Evolutionary conservation across 2,888 invertebrate genomes (phyloP), one percentile per base, ranked within the genome.

Genomic region (Harpalus rubripes): DNA sequence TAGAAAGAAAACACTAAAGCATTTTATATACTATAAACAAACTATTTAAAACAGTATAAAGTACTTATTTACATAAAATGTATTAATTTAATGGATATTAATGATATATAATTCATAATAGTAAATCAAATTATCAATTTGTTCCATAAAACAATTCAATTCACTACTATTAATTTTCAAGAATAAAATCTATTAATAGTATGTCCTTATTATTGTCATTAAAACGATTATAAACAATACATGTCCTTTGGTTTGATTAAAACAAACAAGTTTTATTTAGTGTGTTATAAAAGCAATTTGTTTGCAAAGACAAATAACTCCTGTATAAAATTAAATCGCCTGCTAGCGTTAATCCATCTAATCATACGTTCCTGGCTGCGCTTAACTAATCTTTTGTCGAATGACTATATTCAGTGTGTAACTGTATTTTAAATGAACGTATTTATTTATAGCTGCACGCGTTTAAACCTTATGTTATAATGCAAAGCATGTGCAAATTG

Each of bases 401-500:
- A 78, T 78, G 58, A 78, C 78, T 78, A 78, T 58, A 78, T 61
- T 80, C 59, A 80, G 32, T 61, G 8, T 61, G 41, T 80, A 80
- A 80, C 80, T 59, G 80, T 80, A 80, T 61, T 61, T 61, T 18
- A 65, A 59, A 76, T 78, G 59, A 76, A 61, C 78, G 63, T 84
- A 52, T 78, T 78, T 84, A 63, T 84, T 61, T 84, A 84, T 78
- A 63, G 44, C 7, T 72, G n/a, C 81, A 61, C 61, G 41, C 80
- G 18, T 18, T 81, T 32, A 56, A 59, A 44, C 8, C 59, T 58
- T 44, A 82, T 44, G 76, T 61, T 59, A 74, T 58, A 76, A 76
- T 83, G 82, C 68, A 16, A 52, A 81, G 52, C 32, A 72, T 82
- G 68, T 61, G 80, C 80, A 80, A 80, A 82, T 82, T 68, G 72